Evolutionary conservation across 2,888 invertebrate species (phyloP).

Genomic region (Dendrolimus pini): DNA sequence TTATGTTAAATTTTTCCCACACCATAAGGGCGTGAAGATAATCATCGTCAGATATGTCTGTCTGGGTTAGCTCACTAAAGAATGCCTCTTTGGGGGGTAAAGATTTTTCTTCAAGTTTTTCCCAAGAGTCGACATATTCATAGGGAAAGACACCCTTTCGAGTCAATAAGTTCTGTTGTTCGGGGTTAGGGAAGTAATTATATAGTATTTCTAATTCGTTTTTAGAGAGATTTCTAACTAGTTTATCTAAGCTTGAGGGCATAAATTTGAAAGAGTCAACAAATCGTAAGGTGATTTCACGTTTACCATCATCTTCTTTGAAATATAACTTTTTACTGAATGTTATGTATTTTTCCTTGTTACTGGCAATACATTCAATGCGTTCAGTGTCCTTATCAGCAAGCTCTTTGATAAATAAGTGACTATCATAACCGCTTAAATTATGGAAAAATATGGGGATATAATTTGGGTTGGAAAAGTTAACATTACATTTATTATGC

Average conservation of each 20-base stretch:
- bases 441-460: not conserved
- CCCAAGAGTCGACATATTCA: slow-evolving; percentile 17
- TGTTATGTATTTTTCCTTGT: slow-evolving; percentile 9
- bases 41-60: slow-evolving; percentile 12
- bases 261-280: too few relatives aligned
- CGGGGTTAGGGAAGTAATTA: not conserved
- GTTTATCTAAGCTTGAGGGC: slow-evolving; percentile 5
- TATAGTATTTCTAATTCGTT: slow-evolving; percentile 5
- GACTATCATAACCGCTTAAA: not conserved
- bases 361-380: slow-evolving; percentile 2
- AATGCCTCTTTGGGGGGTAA: slow-evolving; percentile 15
- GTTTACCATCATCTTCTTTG: not conserved
- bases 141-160: slow-evolving; percentile 21
- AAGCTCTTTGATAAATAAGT: slow-evolving; percentile 5
- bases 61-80: slow-evolving; percentile 10
- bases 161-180: slow-evolving; percentile 4
- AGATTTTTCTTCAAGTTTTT: slow-evolving; percentile 9
- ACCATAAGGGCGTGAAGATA: slow-evolving; percentile 21
- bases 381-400: slow-evolving; percentile 1
- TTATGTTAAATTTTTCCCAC: slow-evolving; percentile 22
- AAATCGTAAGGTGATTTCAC: too few relatives aligned
- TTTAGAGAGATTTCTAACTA: slow-evolving; percentile 3
- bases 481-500: not conserved
- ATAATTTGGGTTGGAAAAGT: not conserved
- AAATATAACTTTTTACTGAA: slow-evolving; percentile 1